These are phyloP conservation scores for Falco novaeseelandiae DNA, from an alignment of 2,797 vertebrate species.

Conservation along the genomic window DNA sequence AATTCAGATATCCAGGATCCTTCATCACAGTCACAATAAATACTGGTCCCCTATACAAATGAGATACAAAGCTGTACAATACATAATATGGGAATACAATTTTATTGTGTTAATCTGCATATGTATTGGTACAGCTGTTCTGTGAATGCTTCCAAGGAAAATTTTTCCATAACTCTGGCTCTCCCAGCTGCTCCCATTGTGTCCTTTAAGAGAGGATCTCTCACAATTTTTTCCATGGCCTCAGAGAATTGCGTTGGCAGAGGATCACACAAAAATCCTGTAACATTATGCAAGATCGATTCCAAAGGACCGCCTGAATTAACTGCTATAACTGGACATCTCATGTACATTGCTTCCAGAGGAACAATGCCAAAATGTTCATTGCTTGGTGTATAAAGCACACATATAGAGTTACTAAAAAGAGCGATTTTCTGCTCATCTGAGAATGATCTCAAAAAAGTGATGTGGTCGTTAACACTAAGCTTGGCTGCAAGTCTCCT, in stretches of 20 bases:
- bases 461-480: constrained; percentile 81
- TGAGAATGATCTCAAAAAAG: constrained; percentile 91
- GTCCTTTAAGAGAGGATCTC: constrained; percentile 82
- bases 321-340: constrained; percentile 91
- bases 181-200: constrained; percentile 90
- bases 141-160: constrained; percentile 91
- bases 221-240: constrained; percentile 89
- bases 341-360: constrained; percentile 94
- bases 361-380: constrained; percentile 99
- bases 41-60: background rate
- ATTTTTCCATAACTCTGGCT: constrained; percentile 86
- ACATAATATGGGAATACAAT: background rate
- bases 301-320: constrained; percentile 95
- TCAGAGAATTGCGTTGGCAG: constrained; percentile 84
- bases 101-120: constrained; percentile 82
- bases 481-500: constrained; percentile 79
- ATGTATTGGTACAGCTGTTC: constrained; percentile 88
- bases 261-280: constrained; percentile 91
- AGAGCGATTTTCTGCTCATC: constrained; percentile 90
- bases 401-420: constrained; percentile 81
- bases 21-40: background rate
- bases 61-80: background rate
- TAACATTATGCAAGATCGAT: constrained; percentile 86
- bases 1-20: background rate
- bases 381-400: constrained; percentile 94